A percentile compares a stretch with the other conserved stretches of the same genome.
phyloP scores from a whole-genome alignment of 2,113 vertebrate species.

The Oreochromis aureus region DNA sequence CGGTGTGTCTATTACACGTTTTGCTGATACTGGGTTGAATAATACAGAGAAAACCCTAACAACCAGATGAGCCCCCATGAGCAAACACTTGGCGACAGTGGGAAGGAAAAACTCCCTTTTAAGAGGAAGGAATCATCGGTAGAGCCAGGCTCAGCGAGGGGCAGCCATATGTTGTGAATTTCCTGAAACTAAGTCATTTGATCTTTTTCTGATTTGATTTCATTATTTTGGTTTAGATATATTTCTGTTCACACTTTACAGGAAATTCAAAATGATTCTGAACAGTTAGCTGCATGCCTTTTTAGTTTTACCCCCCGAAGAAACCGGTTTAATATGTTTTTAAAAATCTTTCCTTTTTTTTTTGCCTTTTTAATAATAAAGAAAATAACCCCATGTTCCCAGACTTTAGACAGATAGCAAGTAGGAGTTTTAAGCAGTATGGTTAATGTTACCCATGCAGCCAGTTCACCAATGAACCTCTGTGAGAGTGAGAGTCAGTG shows the following conservation, averaged over 20 bases:
- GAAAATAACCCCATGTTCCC: accelerated
- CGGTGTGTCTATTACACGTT: neutral
- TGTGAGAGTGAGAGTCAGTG: neutral
- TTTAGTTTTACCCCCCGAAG: neutral
- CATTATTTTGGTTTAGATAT: neutral
- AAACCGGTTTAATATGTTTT: neutral
- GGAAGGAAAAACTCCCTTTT: neutral
- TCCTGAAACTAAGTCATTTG: neutral
- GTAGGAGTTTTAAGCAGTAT: neutral
- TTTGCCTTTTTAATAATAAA: neutral
- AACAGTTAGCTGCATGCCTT: neutral
- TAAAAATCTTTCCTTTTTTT: neutral
- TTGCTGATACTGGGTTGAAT: neutral
- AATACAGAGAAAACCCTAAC: neutral
- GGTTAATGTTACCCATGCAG: neutral
- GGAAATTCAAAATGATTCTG: neutral
- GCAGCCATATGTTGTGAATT: neutral
- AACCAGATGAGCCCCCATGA: neutral
- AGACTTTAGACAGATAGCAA: neutral
- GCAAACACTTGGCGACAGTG: neutral
- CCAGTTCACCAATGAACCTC: neutral
- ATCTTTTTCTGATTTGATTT: neutral
- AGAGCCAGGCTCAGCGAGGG: neutral
- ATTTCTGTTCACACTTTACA: neutral
- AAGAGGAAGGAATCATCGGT: neutral